phyloP scores from a whole-genome alignment of 2,113 vertebrate species.

The Sigmodon hispidus region DNA sequence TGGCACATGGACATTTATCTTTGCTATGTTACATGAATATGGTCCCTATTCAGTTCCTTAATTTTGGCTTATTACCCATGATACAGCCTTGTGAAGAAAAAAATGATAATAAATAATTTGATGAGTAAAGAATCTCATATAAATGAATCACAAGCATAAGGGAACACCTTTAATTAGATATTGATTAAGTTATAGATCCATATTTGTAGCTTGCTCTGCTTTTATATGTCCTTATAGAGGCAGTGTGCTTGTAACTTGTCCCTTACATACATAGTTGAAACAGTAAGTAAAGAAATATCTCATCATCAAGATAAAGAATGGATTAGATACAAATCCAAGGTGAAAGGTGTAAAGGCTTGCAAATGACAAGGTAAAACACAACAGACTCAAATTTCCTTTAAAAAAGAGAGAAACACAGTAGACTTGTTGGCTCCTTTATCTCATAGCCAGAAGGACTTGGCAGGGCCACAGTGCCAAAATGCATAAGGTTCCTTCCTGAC shows the following conservation, averaged over 20 bases:
- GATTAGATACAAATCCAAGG: slow-evolving; percentile 51
- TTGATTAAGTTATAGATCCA: slow-evolving; percentile 53
- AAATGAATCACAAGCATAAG: slow-evolving; percentile 38
- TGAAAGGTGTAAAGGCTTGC: slow-evolving; percentile 55
- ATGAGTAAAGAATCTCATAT: slow-evolving; percentile 35
- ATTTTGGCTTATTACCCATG: background rate
- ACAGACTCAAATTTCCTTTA: slow-evolving; percentile 45
- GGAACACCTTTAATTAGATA: slow-evolving; percentile 61
- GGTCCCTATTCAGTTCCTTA: background rate
- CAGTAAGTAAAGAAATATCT: slow-evolving; percentile 60
- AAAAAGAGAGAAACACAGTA: slow-evolving; percentile 22
- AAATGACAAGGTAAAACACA: slow-evolving; percentile 59
- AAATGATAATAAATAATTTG: background rate
- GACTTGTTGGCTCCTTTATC: slow-evolving; percentile 39
- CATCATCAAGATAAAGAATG: slow-evolving; percentile 61
- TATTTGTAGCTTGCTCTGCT: background rate
- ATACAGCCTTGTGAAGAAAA: background rate
- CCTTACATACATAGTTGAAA: background rate
- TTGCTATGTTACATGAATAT: background rate
- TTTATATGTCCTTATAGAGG: slow-evolving; percentile 49
- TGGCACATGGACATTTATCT: background rate
- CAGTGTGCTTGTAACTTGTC: slow-evolving; percentile 29
- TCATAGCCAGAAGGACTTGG: background rate
- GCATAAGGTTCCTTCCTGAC: background rate
- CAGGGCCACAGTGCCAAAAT: slow-evolving; percentile 48